These are phyloP conservation scores for Philereme vetulata DNA, from an alignment of 2,888 invertebrate genomes.

Conservation along the genomic window DNA sequence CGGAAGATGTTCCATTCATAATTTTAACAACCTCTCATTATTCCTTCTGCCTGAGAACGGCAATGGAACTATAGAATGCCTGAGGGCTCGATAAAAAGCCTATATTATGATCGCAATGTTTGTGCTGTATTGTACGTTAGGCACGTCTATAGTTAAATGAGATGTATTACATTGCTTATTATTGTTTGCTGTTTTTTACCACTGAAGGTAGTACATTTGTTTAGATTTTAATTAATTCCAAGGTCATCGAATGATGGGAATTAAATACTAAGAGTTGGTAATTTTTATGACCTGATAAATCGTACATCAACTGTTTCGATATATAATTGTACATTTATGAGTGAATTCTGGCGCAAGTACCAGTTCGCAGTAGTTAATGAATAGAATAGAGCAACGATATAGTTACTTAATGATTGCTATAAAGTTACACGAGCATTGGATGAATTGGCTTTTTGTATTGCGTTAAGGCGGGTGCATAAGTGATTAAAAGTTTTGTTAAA, in stretches of 20 bases:
- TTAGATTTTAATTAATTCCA: too few relatives aligned
- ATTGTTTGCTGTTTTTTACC: conserved; percentile 2
- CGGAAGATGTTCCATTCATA: conserved; percentile 77
- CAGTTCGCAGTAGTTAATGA: background rate
- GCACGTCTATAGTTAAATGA: conserved; percentile 4
- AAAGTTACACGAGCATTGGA: background rate
- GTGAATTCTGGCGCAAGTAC: too few relatives aligned
- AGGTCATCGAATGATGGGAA: too few relatives aligned
- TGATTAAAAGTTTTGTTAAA: background rate
- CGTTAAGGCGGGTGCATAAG: background rate
- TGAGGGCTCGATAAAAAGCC: conserved; percentile 57
- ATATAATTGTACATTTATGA: too few relatives aligned
- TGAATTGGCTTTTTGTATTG: background rate
- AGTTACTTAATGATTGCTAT: too few relatives aligned
- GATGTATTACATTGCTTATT: conserved; percentile 4
- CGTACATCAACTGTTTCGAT: too few relatives aligned
- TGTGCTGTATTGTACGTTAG: conserved; percentile 28
- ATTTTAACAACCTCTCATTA: conserved; percentile 80
- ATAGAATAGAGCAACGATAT: too few relatives aligned
- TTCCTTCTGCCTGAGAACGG: conserved; percentile 60
- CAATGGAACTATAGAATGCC: conserved; percentile 54
- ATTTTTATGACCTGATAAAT: too few relatives aligned
- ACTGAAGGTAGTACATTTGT: too few relatives aligned
- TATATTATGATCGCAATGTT: conserved; percentile 38
- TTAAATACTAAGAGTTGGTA: too few relatives aligned